Percentiles rank a stretch among this genome's conserved stretches.
These are phyloP conservation scores for Syritta pipiens DNA, from an alignment of 2,888 invertebrate species.

Conservation along the genomic window DNA sequence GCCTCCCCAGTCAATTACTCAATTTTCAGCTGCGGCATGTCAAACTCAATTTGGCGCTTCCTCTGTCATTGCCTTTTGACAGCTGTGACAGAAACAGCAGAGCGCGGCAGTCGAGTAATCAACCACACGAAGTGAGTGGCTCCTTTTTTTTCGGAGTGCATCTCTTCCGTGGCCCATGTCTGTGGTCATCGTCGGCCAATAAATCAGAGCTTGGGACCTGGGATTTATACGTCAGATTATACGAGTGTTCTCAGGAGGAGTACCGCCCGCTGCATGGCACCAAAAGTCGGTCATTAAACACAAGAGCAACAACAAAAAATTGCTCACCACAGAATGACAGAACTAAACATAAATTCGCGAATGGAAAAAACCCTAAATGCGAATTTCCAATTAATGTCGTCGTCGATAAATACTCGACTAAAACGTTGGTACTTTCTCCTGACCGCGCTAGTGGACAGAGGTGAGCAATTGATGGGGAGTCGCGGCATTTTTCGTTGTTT, in stretches of 20 bases:
- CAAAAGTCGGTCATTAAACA: conserved; percentile 52
- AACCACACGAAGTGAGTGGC: too few species aligned
- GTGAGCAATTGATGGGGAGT: too few species aligned
- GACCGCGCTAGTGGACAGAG: too few species aligned
- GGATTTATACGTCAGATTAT: conserved; percentile 59
- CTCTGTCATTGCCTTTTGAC: too few species aligned
- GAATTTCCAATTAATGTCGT: background rate
- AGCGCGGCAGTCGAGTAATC: too few species aligned
- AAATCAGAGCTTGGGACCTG: conserved; percentile 9
- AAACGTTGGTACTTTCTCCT: conserved; percentile 1
- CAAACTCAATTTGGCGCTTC: conserved; percentile 46
- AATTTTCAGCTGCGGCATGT: too few species aligned
- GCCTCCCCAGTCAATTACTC: too few species aligned
- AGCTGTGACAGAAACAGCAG: too few species aligned
- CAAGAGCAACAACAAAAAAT: background rate
- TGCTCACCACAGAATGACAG: conserved; percentile 3
- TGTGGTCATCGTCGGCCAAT: conserved; percentile 20
- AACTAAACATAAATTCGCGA: background rate
- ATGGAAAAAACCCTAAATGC: conserved; percentile 6
- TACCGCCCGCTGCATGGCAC: conserved; percentile 60
- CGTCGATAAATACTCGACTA: background rate
- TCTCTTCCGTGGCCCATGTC: too few species aligned
- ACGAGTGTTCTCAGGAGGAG: conserved; percentile 48
- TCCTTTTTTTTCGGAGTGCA: too few species aligned
- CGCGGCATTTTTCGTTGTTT: too few species aligned